Evolutionary conservation across 37 sponge, comb jelly and placozoan species (phyloP).

Genomic region (Ianthella basta): DNA sequence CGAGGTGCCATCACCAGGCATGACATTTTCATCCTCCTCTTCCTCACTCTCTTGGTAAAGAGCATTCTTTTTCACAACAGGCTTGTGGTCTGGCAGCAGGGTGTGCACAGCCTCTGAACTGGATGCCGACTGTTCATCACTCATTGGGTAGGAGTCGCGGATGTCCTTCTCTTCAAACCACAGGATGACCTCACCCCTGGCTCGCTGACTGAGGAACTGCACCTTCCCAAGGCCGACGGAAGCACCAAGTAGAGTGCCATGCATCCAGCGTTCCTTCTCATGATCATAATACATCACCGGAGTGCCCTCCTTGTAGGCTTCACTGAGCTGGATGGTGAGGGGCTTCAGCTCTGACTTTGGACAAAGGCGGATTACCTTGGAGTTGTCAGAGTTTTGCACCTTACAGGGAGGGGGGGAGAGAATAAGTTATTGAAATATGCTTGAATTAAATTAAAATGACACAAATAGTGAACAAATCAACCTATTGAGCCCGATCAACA

Average conservation of each 20-base stretch:
- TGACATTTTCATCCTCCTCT: neutral
- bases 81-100: neutral
- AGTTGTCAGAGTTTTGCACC: slow-evolving; percentile 7
- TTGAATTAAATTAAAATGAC: too few relatives aligned
- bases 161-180: slow-evolving; percentile 20
- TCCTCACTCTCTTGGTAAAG: slow-evolving; percentile 13
- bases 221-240: neutral
- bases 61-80: neutral
- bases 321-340: slow-evolving; percentile 25
- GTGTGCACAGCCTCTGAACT: neutral
- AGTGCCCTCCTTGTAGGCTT: slow-evolving; percentile 18
- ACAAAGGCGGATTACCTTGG: neutral
- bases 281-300: slow-evolving; percentile 29
- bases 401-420: neutral
- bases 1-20: too few relatives aligned
- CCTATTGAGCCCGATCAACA: too few relatives aligned
- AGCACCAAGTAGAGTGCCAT: neutral
- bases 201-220: slow-evolving; percentile 6
- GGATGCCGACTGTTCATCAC: neutral
- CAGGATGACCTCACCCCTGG: slow-evolving; percentile 3
- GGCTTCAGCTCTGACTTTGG: slow-evolving; percentile 25
- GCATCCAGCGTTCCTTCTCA: slow-evolving; percentile 36
- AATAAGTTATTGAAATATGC: too few relatives aligned
- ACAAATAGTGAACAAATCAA: too few relatives aligned
- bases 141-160: neutral